phyloP scores from a whole-genome alignment of 2,888 invertebrate species.

The Cenopis cana region DNA sequence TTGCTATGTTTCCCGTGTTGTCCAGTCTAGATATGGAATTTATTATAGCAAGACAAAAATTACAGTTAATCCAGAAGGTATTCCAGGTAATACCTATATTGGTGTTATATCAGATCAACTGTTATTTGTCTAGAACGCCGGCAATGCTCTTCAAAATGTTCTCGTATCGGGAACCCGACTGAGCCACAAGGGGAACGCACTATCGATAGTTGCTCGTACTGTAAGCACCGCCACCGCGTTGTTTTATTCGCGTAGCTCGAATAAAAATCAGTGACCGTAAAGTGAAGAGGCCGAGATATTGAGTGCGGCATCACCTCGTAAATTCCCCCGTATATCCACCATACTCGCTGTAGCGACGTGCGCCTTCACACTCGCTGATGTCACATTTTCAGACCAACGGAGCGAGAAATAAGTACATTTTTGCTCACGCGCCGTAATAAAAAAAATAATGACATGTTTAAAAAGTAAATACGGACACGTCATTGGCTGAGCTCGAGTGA shows the following conservation, averaged over 20 bases:
- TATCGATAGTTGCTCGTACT: conserved; percentile 46
- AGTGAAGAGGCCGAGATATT: conserved; percentile 75
- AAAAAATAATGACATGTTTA: conserved; percentile 83
- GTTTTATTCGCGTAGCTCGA: conserved; percentile 57
- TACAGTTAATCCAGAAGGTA: not conserved
- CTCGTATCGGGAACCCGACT: not conserved
- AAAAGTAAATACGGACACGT: conserved; percentile 70
- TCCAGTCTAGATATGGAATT: not conserved
- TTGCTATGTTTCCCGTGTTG: not conserved
- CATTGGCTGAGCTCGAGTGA: conserved; percentile 25
- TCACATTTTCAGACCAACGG: conserved; percentile 84
- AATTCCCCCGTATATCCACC: conserved; percentile 58
- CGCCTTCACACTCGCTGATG: conserved; percentile 79
- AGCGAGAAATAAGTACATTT: conserved; percentile 85
- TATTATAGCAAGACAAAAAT: not conserved
- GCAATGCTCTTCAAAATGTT: conserved; percentile 15
- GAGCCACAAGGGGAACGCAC: conserved; percentile 29
- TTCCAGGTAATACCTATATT: too few relatives aligned
- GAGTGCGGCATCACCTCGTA: conserved; percentile 74
- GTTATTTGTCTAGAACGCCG: conserved; percentile 9
- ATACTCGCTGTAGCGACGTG: conserved; percentile 52
- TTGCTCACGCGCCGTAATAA: conserved; percentile 80
- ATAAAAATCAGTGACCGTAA: conserved; percentile 77
- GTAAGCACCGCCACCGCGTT: conserved; percentile 46
- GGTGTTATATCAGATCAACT: not conserved